These are phyloP conservation scores for Eurypyga helias DNA, from an alignment of 2,113 vertebrate species.

Conservation along the genomic window DNA sequence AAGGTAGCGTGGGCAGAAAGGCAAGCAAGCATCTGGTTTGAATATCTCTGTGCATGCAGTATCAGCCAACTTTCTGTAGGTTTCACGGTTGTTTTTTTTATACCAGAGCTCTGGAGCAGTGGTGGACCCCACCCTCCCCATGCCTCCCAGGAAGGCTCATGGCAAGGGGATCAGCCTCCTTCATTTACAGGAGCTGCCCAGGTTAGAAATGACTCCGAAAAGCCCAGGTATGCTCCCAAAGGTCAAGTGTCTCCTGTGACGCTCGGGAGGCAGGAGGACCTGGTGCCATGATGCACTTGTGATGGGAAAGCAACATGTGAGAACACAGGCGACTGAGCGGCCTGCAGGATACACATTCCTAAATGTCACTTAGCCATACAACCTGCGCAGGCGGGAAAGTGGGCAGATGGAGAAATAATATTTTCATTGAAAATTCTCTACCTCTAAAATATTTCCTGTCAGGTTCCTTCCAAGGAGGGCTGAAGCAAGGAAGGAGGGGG, in stretches of 20 bases:
- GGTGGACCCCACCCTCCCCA: conserved; percentile 41
- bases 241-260: conserved; percentile 61
- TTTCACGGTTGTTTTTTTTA: conserved; percentile 28
- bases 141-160: neutral
- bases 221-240: neutral
- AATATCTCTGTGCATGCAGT: conserved; percentile 34
- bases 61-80: conserved; percentile 57
- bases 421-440: conserved; percentile 74
- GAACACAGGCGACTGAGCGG: neutral
- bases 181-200: neutral
- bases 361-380: conserved; percentile 70
- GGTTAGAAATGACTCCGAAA: neutral
- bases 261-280: neutral
- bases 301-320: conserved; percentile 54
- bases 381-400: conserved; percentile 68
- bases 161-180: neutral
- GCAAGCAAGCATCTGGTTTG: conserved; percentile 74
- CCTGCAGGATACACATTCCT: conserved; percentile 71
- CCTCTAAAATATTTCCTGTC: conserved; percentile 74
- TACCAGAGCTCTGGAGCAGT: neutral
- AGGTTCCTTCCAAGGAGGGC: conserved; percentile 68
- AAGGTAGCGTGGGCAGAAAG: conserved; percentile 73
- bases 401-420: conserved; percentile 76
- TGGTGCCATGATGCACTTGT: neutral
- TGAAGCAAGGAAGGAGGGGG: neutral